Evolutionary conservation across 1,140 invertebrate genomes (phyloP), one percentile per base, ranked within the genome.

Genomic region (Centruroides vittatus): DNA sequence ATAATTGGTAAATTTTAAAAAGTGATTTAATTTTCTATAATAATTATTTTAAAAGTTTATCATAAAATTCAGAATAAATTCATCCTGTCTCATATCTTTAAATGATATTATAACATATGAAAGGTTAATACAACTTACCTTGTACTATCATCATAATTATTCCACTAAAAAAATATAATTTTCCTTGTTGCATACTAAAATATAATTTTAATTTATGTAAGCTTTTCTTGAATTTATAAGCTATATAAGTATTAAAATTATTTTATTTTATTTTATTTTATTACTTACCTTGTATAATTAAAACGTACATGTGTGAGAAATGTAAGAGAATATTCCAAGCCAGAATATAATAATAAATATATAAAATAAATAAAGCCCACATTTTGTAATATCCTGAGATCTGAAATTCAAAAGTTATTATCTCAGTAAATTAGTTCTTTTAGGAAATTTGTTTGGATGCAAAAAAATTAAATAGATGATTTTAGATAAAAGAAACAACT

Each of bases 281-380:
- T 41, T 41, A 41, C 36, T 66, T 68, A 78, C 78, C 75, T 78
- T 46, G 84, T 86, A 72, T 93, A 98, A 47, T 84, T 78, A 72
- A 98, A 97, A 52, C 86, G 82, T 67, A 93, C 84, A 78, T 98
- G 93, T 54, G 92, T 96, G 41, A 99, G 78, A 75, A 99, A 99
- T 49, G 93, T 96, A 41, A 99, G 76, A 3, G 95, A 98, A 71
- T 98, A 99, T 75, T 99, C 96, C 47, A 99, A 76, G 1, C 94
- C 95, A 59, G 94, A 97, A 72, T 97, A 99, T 35, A 98, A 78
- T 70, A 99, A 95, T 50, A 99, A 77, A 75, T 96, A 99, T 1
- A 95, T 72, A 73, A 99, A 98, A 74, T 98, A 98, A 34, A 92
- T 83, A 47, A 80, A 67, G 57, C 94, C 94, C 60, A 97, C 76